phyloP scores from a whole-genome alignment of 2,113 vertebrate species.

The Benitochromis conjunctus region DNA sequence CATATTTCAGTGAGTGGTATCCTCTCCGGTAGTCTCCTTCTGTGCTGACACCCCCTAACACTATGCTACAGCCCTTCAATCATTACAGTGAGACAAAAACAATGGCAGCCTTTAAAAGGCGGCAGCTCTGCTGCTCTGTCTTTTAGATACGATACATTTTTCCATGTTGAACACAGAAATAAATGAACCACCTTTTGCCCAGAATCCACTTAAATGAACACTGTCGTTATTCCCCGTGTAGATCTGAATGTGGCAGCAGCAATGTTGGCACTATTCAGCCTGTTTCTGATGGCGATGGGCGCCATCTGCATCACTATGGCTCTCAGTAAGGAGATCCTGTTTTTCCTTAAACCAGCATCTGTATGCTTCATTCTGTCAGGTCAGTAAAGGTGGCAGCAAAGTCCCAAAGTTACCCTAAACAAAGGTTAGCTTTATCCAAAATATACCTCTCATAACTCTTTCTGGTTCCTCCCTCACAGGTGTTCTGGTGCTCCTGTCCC shows the following conservation, averaged over 20 bases:
- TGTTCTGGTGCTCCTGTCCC: slow-evolving; percentile 74
- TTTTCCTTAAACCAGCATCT: slow-evolving; percentile 84
- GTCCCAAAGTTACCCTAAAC: background rate
- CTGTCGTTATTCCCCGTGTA: slow-evolving; percentile 16
- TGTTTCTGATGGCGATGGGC: slow-evolving; percentile 81
- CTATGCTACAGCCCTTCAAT: background rate
- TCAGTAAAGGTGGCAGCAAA: slow-evolving; percentile 12
- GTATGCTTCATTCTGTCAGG: slow-evolving; percentile 84
- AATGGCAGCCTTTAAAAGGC: background rate
- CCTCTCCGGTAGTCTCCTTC: background rate
- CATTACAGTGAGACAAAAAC: background rate
- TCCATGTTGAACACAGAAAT: rapidly evolving
- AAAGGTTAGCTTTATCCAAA: rapidly evolving
- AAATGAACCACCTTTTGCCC: rapidly evolving
- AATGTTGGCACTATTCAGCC: slow-evolving; percentile 77
- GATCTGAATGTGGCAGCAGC: slow-evolving; percentile 79
- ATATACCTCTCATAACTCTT: background rate
- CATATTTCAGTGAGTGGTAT: background rate
- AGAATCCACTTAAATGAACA: background rate
- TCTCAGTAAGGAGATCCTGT: slow-evolving; percentile 82
- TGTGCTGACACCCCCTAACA: background rate
- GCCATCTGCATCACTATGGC: slow-evolving; percentile 82
- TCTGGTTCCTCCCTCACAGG: slow-evolving; percentile 56
- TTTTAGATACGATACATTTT: background rate
- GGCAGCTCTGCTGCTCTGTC: background rate